Conservation (phyloP, 2,113 vertebrate genomes). For the Macheiramphus alcinus region DNA sequence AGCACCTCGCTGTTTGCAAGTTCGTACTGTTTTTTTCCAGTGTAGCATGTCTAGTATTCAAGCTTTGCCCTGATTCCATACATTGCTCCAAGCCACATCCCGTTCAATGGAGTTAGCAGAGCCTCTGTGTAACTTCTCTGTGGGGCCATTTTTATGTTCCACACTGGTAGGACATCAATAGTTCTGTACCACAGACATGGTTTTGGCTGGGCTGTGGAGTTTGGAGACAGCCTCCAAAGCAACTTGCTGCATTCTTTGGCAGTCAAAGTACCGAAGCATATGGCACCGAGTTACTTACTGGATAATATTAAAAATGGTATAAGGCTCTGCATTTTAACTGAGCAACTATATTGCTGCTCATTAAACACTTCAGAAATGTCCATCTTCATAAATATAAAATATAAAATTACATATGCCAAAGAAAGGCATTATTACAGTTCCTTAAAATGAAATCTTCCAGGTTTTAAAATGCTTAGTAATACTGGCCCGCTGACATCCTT, state of each 20-base stretch:
- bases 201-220: slow-evolving; percentile 49
- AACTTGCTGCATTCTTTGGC: slow-evolving; percentile 53
- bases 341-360: slow-evolving; percentile 62
- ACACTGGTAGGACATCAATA: slow-evolving; percentile 4
- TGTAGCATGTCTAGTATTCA: not conserved
- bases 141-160: slow-evolving; percentile 24
- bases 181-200: slow-evolving; percentile 6
- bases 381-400: slow-evolving; percentile 58
- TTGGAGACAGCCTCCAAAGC: slow-evolving; percentile 25
- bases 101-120: slow-evolving; percentile 11
- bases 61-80: not conserved
- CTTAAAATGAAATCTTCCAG: slow-evolving; percentile 68
- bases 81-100: slow-evolving; percentile 43
- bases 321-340: slow-evolving; percentile 47
- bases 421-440: slow-evolving; percentile 50
- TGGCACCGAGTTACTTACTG: slow-evolving; percentile 63
- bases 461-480: slow-evolving; percentile 50
- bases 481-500: slow-evolving; percentile 44
- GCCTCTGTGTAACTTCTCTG: not conserved
- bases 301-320: slow-evolving; percentile 65
- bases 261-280: slow-evolving; percentile 52
- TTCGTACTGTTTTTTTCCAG: not conserved
- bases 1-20: not conserved
- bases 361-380: slow-evolving; percentile 71
- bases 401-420: slow-evolving; percentile 55